Percentiles rank a stretch among this genome's conserved stretches.
Conservation (phyloP, 2,113 vertebrate genomes). For the Ammodytes marinus region DNA sequence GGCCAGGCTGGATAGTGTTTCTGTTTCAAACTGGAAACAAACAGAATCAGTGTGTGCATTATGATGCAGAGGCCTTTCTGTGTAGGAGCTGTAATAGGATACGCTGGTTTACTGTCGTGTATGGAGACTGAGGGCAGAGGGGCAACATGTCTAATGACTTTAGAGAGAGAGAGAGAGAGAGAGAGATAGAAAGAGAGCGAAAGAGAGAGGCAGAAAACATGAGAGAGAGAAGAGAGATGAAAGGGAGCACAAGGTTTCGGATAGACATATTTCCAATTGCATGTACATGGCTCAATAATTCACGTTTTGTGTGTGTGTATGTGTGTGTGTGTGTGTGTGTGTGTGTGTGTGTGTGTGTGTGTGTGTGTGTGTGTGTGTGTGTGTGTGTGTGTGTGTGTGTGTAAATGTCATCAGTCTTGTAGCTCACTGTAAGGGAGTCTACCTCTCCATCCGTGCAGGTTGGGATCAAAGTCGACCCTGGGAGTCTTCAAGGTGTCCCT, state of each 20-base stretch:
- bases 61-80: constrained; percentile 6
- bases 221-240: not conserved
- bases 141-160: constrained; percentile 60
- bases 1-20: not conserved
- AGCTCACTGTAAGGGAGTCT: not conserved
- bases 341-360: not conserved
- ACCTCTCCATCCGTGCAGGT: not conserved
- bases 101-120: constrained; percentile 44
- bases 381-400: not conserved
- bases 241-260: constrained; percentile 16
- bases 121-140: constrained; percentile 30
- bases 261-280: constrained; percentile 34
- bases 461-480: constrained; percentile 17
- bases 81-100: constrained; percentile 49
- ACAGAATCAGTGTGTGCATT: not conserved
- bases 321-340: not conserved
- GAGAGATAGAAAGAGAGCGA: constrained; percentile 1
- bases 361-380: not conserved
- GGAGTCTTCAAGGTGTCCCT: not conserved
- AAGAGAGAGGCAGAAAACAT: not conserved
- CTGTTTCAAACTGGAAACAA: constrained; percentile 17
- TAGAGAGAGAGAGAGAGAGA: constrained; percentile 5
- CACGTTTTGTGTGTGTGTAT: not conserved
- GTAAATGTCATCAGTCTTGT: not conserved
- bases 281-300: constrained; percentile 25